Evolutionary conservation across 2,888 invertebrate species (phyloP), one percentile per base, ranked within the genome.

Genomic region (Tenthredo scrophulariae): DNA sequence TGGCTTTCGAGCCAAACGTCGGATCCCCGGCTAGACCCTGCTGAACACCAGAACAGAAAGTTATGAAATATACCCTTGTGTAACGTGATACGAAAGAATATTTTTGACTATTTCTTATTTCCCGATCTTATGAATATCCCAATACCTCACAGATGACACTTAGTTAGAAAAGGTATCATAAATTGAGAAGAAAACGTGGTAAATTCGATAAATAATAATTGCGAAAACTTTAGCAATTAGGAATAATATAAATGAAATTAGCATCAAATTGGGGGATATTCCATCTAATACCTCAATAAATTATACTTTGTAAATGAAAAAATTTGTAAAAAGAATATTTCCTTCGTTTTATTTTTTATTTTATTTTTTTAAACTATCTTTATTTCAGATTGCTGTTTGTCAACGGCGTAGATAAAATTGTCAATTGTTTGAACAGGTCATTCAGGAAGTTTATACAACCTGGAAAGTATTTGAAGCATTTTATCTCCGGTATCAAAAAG

Each of bases 61-160:
- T 86, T 90, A 89, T 88, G 86, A 90, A 91, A 91, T 91, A 91
- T 90, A 90, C 91, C 85, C 91, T 90, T 91, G 89, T 90, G 89
- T 91, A 91, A 91, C 89, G 86, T 88, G 88, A 87, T 88, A 86
- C 74, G 86, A 85, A 85, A 29, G 40, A 83, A 65, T 33, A 70
- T 10, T 46, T 43, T 46, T 43, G 70, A 29, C 29, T 83, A 33
- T 67, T 65, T 65, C 26, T 83, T 83, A 58, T 22, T 22, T 62
- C 79, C 62, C 26, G 18, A 80, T 40, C 58, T 62, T 29, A 6
- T 40, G 10, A 22, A n/a, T 37, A 33, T 15, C 58, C 13, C 33
- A 58, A n/a, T 22, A 2, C 15, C 6, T 18, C n/a, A 54, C 33
- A 29, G 2, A 54, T 26, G 0, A 40, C 0, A 7, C 2, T 18